Evolutionary conservation across 2,797 vertebrate species (phyloP).

Genomic region (Limnodromus scolopaceus): DNA sequence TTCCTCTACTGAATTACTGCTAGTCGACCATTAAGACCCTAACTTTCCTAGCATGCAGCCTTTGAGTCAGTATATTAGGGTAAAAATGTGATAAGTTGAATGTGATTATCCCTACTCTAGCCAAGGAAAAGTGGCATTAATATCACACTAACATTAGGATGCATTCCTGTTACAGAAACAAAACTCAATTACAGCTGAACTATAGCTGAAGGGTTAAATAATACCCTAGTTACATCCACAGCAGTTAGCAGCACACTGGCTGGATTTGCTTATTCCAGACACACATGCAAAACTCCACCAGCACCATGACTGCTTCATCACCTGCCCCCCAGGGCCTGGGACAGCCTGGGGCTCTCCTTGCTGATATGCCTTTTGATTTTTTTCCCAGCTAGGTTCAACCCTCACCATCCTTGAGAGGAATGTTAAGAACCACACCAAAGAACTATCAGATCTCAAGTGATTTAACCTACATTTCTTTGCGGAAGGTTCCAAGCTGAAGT

Average conservation of each 20-base stretch:
- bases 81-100: background rate
- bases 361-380: background rate
- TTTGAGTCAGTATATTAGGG: background rate
- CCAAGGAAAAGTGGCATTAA: background rate
- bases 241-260: background rate
- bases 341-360: background rate
- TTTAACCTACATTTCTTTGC: background rate
- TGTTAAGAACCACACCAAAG: background rate
- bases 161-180: background rate
- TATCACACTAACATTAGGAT: background rate
- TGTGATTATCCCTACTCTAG: background rate
- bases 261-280: background rate
- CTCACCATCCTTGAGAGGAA: background rate
- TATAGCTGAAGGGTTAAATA: background rate
- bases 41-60: background rate
- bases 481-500: background rate
- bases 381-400: background rate
- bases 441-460: background rate
- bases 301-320: background rate
- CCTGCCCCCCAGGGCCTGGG: background rate
- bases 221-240: background rate
- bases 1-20: background rate
- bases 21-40: background rate
- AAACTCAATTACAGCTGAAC: background rate
- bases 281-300: background rate